phyloP scores from a whole-genome alignment of 2,797 vertebrate genomes.

The Astyanax mexicanus region DNA sequence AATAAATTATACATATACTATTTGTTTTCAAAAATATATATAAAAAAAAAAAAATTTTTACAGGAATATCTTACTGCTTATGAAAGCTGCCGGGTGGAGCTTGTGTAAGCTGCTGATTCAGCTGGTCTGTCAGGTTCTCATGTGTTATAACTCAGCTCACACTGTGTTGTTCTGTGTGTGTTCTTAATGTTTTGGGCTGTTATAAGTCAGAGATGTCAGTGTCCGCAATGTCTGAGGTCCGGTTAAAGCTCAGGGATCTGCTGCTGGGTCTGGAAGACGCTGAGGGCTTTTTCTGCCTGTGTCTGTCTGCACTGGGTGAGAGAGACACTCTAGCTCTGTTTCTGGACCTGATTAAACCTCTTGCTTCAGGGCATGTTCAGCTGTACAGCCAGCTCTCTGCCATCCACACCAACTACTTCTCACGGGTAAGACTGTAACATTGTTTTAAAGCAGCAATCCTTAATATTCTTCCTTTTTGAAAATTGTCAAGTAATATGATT shows the following conservation, averaged over 20 bases:
- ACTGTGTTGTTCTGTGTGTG: not conserved
- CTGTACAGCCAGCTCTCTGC: not conserved
- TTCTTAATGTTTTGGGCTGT: not conserved
- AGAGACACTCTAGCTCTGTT: conserved; percentile 31
- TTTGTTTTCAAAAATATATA: too few relatives aligned
- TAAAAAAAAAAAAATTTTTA: too few relatives aligned
- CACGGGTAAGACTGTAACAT: not conserved
- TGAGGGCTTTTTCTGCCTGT: conserved; percentile 27
- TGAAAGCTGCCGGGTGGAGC: not conserved
- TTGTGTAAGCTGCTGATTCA: not conserved
- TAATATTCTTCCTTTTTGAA: too few relatives aligned
- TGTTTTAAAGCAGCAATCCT: too few relatives aligned
- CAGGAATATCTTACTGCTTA: not conserved
- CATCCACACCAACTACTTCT: not conserved
- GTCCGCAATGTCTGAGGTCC: conserved; percentile 8
- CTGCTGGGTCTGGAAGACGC: conserved; percentile 26
- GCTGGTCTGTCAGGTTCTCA: not conserved
- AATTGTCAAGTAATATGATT: too few relatives aligned
- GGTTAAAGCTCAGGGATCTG: conserved; percentile 31
- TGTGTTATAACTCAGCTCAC: too few relatives aligned
- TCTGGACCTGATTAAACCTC: conserved; percentile 42
- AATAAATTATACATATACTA: not conserved
- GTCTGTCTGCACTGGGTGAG: conserved; percentile 48
- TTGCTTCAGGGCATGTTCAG: conserved; percentile 3
- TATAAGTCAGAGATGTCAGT: conserved; percentile 5